Evolutionary conservation across 2,888 invertebrate genomes (phyloP).

Genomic region (Blastobasis lacticolella): DNA sequence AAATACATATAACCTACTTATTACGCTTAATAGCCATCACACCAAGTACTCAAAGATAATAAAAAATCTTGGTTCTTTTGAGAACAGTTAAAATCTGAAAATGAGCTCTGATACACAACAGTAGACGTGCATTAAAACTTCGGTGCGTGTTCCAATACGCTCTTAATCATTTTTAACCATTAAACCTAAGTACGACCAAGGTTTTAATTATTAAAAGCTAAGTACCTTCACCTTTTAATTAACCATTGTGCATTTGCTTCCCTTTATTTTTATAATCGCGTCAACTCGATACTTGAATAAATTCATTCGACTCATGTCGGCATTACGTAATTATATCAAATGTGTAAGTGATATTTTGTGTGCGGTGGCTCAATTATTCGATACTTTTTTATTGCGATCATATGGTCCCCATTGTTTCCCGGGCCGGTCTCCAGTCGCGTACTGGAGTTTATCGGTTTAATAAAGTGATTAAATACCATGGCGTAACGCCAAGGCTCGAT

Average conservation of each 20-base stretch:
- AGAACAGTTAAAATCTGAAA: too few relatives aligned
- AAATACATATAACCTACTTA: too few relatives aligned
- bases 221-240: conserved; percentile 37
- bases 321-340: conserved; percentile 47
- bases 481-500: conserved; percentile 42
- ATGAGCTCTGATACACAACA: too few relatives aligned
- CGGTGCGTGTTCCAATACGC: conserved; percentile 20
- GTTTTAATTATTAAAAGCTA: conserved; percentile 39
- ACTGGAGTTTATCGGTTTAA: conserved; percentile 49
- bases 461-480: conserved; percentile 61
- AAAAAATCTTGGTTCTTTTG: too few relatives aligned
- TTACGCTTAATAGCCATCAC: too few relatives aligned
- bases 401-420: conserved; percentile 48
- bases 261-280: conserved; percentile 21
- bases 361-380: conserved; percentile 40
- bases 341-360: conserved; percentile 37
- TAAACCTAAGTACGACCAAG: conserved; percentile 24
- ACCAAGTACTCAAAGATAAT: too few relatives aligned
- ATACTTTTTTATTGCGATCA: conserved; percentile 55
- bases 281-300: conserved; percentile 22
- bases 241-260: conserved; percentile 44
- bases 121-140: too few relatives aligned
- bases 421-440: conserved; percentile 33
- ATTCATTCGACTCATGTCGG: conserved; percentile 37
- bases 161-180: conserved; percentile 35